Base-by-base conservation (phyloP, 2,888 invertebrate species). In the Amiota minor region DNA sequence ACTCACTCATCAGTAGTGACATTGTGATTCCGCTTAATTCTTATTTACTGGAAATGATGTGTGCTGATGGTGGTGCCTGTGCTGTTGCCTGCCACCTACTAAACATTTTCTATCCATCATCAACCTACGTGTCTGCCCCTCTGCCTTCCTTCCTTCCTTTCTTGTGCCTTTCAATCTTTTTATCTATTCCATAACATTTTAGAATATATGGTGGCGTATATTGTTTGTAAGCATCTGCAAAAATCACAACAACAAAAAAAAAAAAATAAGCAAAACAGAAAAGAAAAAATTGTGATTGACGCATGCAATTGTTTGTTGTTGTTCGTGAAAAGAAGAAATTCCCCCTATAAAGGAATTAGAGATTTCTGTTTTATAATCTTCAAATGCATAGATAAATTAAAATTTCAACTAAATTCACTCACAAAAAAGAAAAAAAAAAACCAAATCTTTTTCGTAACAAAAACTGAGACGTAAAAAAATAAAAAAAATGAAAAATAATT, bases 221-320 rank as follows among this genome's bases (percentile, higher is more conserved):
- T 16, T 47, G n/a, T n/a, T n/a, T 2, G 65, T 49, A 65, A 47
- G 49, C 18, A 18, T 65, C 16, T 65, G 65, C 65, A 65, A 65
- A 16, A 53, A 53, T 53, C 53, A 53, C 16, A 9, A 50, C 11
- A 50, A 2, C 50, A 53, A 12, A 6, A 12, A 61, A 53, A 53
- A 14, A 2, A 53, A 14, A 53, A n/a, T 9, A 14, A 62, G 46
- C 23, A 45, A 65, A 18, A 47, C 20, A 12, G 11, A 47, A 18
- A 47, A 65, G 20, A 65, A 65, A 47, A 35, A 35, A 62, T 59
- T 59, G 59, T 20, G 49, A 64, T 64, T 65, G 65, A 65, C 65
- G 65, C 47, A 65, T 65, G 65, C 65, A 65, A 65, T 65, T 65
- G 65, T 65, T 35, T 65, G 18, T 65, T 65, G 35, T 64, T 45